Base-by-base conservation (phyloP, 2,797 vertebrate species). In the Semotilus atromaculatus region DNA sequence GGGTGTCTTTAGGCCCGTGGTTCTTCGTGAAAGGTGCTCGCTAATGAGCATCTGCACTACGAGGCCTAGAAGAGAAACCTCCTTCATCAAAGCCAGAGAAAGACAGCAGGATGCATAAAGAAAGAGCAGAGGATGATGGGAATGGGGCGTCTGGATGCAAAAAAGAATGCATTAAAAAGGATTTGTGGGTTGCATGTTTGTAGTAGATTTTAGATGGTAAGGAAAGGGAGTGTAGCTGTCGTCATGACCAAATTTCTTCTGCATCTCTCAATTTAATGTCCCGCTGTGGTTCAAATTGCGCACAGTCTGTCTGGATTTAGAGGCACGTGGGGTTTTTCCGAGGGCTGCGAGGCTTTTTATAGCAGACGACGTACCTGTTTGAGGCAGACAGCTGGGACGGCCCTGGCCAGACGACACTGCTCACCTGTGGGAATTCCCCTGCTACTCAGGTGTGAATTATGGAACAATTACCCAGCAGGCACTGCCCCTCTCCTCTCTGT, bases 21-120 rank as follows among this genome's bases (percentile, higher is more conserved):
- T 86, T 81, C 83, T 85, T 85, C n/a, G 76, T 87, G 88, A 89
- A 89, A 93, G 86, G 90, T 91, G 91, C 83, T 89, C 86, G 82
- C 90, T 95, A 94, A 94, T 95, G 93, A 95, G 93, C 88, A 53
- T 29, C 86, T 88, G 89, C 87, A 84, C 85, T 53, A 85, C 85
- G 73, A n/a, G 86, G 88, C 88, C 82, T 60, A 48, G 48, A 81
- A 79, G 85, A 90, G 90, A 87, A 83, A 86, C 87, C 86, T 90
- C 88, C 90, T 92, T 92, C 92, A 85, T 92, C 91, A 93, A 91
- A 91, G 90, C 88, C 86, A 67, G 51, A 58, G 58, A 91, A 92
- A 91, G 93, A 90, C 90, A 75, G 81, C 88, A 78, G 91, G 43
- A 18, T 31, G 14, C 29, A 83, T 82, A 66, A 79, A 40, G 40